These are phyloP conservation scores for Scomber japonicus DNA, from an alignment of 2,113 vertebrate species.

Conservation along the genomic window DNA sequence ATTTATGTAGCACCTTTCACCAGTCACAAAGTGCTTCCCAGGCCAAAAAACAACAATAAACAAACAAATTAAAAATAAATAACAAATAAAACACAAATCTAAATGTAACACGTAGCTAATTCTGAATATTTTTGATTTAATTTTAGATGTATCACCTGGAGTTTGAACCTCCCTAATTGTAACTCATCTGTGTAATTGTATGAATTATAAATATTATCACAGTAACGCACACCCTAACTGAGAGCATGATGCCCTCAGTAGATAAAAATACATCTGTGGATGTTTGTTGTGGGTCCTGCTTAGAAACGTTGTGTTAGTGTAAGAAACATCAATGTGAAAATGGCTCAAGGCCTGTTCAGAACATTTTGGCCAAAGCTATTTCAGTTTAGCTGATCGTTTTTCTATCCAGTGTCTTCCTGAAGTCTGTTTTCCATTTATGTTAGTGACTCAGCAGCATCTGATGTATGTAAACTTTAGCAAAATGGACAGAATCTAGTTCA, in stretches of 20 bases:
- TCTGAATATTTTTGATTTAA: conserved; percentile 34
- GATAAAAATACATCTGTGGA: conserved; percentile 1
- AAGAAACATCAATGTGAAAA: conserved; percentile 11
- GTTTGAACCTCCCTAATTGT: conserved; percentile 52
- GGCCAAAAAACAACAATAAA: too few relatives aligned
- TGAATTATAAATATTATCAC: conserved; percentile 58
- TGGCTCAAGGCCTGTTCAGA: not conserved
- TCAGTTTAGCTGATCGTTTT: conserved; percentile 9
- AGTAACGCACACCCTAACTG: conserved; percentile 22
- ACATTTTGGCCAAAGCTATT: not conserved
- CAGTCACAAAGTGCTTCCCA: too few relatives aligned
- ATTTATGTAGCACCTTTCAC: too few relatives aligned
- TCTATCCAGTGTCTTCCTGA: not conserved
- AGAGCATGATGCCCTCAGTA: conserved; percentile 28
- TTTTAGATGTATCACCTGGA: conserved; percentile 48
- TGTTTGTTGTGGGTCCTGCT: conserved; percentile 15
- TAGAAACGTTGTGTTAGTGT: not conserved
- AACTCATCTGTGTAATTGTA: conserved; percentile 56
- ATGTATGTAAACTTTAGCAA: too few relatives aligned
- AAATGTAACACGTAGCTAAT: conserved; percentile 32
- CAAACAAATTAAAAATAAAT: too few relatives aligned
- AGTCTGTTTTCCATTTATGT: too few relatives aligned
- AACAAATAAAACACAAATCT: too few relatives aligned
- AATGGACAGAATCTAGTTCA: not conserved
- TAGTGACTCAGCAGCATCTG: too few relatives aligned